Evolutionary conservation across 1,140 invertebrate genomes (phyloP).

Genomic region (Cyphomyrmex costatus): DNA sequence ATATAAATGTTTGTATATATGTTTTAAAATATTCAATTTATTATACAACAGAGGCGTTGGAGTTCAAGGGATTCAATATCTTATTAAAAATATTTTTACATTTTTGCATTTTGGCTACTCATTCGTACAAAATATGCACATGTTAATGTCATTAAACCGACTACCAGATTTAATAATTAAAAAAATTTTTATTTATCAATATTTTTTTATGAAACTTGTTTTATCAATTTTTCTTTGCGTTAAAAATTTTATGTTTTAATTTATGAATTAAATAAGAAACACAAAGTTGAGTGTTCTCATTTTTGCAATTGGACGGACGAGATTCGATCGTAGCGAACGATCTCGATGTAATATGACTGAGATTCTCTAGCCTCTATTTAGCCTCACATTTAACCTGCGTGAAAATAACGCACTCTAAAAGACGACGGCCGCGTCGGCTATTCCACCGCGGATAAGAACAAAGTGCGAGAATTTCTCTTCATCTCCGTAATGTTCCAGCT

Average conservation of each 20-base stretch:
- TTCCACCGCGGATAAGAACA: constrained; percentile 71
- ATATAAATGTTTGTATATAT: no score
- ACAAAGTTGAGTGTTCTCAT: background rate
- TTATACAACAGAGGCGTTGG: no score
- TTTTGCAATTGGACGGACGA: constrained; percentile 11
- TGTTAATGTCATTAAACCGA: no score
- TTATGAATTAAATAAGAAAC: constrained; percentile 2
- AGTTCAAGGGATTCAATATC: no score
- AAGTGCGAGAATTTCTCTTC: constrained; percentile 74
- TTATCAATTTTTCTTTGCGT: no score
- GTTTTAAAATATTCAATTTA: no score
- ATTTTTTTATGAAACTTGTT: no score
- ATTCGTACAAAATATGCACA: no score
- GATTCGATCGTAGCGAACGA: constrained; percentile 35
- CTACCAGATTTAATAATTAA: no score
- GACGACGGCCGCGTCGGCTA: constrained; percentile 38
- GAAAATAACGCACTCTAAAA: constrained; percentile 66
- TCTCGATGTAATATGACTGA: constrained; percentile 12
- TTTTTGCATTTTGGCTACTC: no score
- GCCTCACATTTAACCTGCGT: constrained; percentile 31
- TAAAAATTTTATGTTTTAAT: background rate
- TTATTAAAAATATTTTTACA: no score
- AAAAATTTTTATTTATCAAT: no score
- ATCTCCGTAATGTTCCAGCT: constrained; percentile 67
- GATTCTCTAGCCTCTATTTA: constrained; percentile 41